Percentiles rank a stretch among this genome's conserved stretches.
These are phyloP conservation scores for Drosophila lacertosa DNA, from an alignment of 1,140 invertebrate genomes.

Conservation along the genomic window DNA sequence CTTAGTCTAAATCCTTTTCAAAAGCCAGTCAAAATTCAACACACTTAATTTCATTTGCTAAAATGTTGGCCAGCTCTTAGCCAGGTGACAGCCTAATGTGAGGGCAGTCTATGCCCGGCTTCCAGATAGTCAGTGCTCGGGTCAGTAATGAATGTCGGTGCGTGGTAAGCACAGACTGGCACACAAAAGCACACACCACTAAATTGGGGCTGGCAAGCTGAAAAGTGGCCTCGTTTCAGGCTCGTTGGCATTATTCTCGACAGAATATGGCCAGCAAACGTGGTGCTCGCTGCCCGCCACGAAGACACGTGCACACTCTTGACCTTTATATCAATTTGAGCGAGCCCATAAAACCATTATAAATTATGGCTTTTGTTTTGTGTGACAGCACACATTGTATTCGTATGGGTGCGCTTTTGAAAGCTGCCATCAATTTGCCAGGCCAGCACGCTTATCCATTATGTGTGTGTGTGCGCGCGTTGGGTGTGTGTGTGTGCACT, in stretches of 20 bases:
- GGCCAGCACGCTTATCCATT: not conserved
- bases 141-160: slow-evolving; percentile 36
- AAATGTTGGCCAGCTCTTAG: slow-evolving; percentile 58
- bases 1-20: not conserved
- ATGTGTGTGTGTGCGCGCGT: slow-evolving; percentile 4
- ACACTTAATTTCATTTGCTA: slow-evolving; percentile 62
- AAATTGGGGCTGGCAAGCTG: not conserved
- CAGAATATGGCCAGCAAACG: slow-evolving; percentile 18
- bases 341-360: slow-evolving; percentile 60
- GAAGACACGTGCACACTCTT: slow-evolving; percentile 55
- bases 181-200: not conserved
- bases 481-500: no score
- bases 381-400: slow-evolving; percentile 21
- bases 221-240: slow-evolving; percentile 57
- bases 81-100: slow-evolving; percentile 47
- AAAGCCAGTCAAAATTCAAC: slow-evolving; percentile 54
- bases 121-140: slow-evolving; percentile 2
- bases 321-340: slow-evolving; percentile 79
- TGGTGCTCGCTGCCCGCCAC: not conserved
- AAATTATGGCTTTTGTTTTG: slow-evolving; percentile 60
- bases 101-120: slow-evolving; percentile 53
- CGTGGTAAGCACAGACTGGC: slow-evolving; percentile 12
- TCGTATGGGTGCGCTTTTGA: slow-evolving; percentile 3
- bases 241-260: slow-evolving; percentile 39
- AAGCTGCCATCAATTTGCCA: slow-evolving; percentile 16